Conservation (phyloP, 37 sponge, comb jelly and placozoan species). For the Crambe crambe region DNA sequence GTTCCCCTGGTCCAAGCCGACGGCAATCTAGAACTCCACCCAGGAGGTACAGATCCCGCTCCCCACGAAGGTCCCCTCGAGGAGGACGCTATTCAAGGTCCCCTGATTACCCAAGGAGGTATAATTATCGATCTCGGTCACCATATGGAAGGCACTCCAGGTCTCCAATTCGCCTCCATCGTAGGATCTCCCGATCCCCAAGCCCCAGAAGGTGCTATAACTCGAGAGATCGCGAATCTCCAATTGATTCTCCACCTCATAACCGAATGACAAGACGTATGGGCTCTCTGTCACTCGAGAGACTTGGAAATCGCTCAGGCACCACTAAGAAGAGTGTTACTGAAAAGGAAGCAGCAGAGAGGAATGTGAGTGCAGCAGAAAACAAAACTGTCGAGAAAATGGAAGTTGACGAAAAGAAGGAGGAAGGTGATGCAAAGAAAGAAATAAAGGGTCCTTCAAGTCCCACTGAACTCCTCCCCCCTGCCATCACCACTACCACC, state of each 20-base stretch:
- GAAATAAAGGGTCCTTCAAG: neutral
- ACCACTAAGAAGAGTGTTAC: neutral
- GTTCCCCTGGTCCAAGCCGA: neutral
- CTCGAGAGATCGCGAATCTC: neutral
- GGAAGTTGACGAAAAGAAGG: neutral
- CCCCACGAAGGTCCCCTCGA: neutral
- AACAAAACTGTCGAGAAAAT: no score
- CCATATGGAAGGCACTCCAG: neutral
- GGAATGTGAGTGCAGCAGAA: neutral
- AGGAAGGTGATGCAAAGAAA: neutral
- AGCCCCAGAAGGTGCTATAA: neutral
- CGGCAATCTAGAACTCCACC: neutral
- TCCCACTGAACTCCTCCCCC: neutral
- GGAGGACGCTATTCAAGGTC: neutral
- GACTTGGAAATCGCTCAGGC: neutral
- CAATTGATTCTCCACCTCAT: neutral
- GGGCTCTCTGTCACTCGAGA: neutral
- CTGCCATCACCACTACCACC: neutral
- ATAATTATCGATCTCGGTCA: slow-evolving; percentile 15
- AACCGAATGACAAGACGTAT: neutral
- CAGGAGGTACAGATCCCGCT: neutral
- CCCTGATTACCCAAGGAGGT: neutral
- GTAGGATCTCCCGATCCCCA: neutral
- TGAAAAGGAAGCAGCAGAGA: neutral
- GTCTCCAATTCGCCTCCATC: neutral